phyloP scores from a whole-genome alignment of 2,888 invertebrate genomes.

The Cheilosia soror region DNA sequence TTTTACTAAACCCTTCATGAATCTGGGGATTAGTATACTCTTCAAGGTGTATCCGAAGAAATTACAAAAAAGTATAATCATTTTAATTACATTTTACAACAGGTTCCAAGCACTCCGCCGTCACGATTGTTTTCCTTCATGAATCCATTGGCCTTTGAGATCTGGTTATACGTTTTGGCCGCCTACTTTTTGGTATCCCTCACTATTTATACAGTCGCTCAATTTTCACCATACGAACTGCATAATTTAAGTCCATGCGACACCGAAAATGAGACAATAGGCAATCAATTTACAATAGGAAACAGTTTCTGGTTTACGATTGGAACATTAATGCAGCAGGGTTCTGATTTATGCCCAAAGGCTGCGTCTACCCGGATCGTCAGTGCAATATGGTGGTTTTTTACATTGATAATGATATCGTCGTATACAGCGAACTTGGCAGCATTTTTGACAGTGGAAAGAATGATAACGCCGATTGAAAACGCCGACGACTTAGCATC shows the following conservation, averaged over 20 bases:
- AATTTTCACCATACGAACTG: conserved; percentile 93
- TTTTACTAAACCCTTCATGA: conserved; percentile 97
- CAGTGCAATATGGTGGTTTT: conserved; percentile 96
- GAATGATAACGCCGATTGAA: conserved; percentile 94
- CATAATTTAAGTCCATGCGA: conserved; percentile 90
- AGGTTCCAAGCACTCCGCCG: conserved; percentile 89
- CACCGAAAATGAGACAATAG: conserved; percentile 86
- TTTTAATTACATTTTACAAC: background rate
- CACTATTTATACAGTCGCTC: conserved; percentile 91
- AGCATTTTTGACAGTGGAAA: conserved; percentile 94
- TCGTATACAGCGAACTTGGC: conserved; percentile 97
- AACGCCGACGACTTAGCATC: conserved; percentile 93
- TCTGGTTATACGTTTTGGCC: conserved; percentile 93
- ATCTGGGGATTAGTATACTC: conserved; percentile 94
- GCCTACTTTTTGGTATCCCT: conserved; percentile 92
- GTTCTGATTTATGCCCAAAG: conserved; percentile 91
- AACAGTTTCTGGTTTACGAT: conserved; percentile 95
- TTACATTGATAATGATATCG: conserved; percentile 94
- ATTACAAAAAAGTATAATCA: background rate
- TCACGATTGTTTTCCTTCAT: conserved; percentile 93
- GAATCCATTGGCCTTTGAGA: conserved; percentile 93
- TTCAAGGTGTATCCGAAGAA: conserved; percentile 86
- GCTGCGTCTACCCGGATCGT: conserved; percentile 89
- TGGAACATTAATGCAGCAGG: conserved; percentile 95
- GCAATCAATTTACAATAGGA: conserved; percentile 92